phyloP scores from a whole-genome alignment of 2,888 invertebrate genomes.

The Hecatera dysodea region DNA sequence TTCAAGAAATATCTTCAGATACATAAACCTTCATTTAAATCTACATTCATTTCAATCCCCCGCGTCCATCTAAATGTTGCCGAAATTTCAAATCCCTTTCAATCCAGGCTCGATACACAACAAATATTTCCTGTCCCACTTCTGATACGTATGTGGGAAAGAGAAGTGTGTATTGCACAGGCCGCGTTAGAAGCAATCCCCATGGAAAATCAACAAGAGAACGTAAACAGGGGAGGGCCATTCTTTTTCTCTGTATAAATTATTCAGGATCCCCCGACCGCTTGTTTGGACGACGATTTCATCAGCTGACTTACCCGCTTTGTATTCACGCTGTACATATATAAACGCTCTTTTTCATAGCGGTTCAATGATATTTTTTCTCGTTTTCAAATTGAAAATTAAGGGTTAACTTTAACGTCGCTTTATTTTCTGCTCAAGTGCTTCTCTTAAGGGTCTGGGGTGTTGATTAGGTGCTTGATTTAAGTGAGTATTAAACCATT shows the following conservation, averaged over 20 bases:
- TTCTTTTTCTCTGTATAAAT: constrained; percentile 83
- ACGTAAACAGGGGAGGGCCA: constrained; percentile 78
- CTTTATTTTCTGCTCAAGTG: constrained; percentile 43
- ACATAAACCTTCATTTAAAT: constrained; percentile 63
- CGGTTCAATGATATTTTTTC: constrained; percentile 33
- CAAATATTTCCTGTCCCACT: constrained; percentile 68
- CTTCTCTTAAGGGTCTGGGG: constrained; percentile 11
- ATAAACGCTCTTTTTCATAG: constrained; percentile 52
- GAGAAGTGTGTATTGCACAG: constrained; percentile 66
- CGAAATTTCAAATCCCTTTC: constrained; percentile 77
- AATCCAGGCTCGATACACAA: constrained; percentile 73
- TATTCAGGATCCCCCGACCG: constrained; percentile 80
- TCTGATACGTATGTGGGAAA: constrained; percentile 60
- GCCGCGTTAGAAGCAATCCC: constrained; percentile 75
- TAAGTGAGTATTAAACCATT: not conserved
- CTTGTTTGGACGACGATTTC: constrained; percentile 81
- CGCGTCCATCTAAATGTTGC: constrained; percentile 61
- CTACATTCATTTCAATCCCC: constrained; percentile 61
- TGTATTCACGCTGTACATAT: constrained; percentile 68
- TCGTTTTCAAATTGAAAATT: constrained; percentile 52
- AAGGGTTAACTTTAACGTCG: constrained; percentile 46
- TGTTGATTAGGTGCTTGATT: constrained; percentile 40
- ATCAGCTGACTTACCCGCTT: constrained; percentile 76
- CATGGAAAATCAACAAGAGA: constrained; percentile 82
- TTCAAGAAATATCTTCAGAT: constrained; percentile 30